These are phyloP conservation scores for Tridacna crocea DNA, from an alignment of 2,888 invertebrate genomes.

Conservation along the genomic window DNA sequence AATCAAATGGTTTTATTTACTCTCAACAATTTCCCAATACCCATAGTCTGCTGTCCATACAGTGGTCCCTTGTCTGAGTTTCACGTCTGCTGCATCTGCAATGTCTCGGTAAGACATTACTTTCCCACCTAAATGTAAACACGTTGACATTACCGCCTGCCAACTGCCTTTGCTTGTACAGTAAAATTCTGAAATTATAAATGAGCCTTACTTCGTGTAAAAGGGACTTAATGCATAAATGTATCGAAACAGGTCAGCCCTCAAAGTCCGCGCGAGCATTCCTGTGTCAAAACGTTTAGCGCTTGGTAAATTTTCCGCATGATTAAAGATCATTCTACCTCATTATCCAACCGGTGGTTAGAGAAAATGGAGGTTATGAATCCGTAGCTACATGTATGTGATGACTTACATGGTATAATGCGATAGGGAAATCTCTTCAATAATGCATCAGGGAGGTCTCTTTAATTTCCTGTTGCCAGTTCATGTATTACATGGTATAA, in stretches of 20 bases:
- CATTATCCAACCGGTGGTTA: no score
- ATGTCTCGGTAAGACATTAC: not conserved
- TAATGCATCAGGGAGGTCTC: no score
- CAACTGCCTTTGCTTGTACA: not conserved
- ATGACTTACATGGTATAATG: no score
- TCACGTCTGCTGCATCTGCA: not conserved
- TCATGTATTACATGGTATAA: no score
- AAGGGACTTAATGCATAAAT: not conserved
- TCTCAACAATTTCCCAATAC: not conserved
- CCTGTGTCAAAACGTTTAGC: no score
- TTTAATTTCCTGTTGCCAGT: no score
- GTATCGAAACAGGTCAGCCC: not conserved
- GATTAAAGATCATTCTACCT: no score
- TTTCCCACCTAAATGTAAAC: not conserved
- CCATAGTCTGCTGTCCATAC: not conserved
- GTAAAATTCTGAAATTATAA: constrained; percentile 1
- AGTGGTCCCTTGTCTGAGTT: not conserved
- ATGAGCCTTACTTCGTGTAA: no score
- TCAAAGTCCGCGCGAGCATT: not conserved
- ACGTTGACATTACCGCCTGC: not conserved
- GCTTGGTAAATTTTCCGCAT: no score
- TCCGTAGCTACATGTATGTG: no score
- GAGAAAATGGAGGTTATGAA: no score
- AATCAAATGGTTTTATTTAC: not conserved
- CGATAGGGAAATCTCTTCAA: no score